Evolutionary conservation across 2,113 vertebrate species (phyloP).

Genomic region (Murina feae): DNA sequence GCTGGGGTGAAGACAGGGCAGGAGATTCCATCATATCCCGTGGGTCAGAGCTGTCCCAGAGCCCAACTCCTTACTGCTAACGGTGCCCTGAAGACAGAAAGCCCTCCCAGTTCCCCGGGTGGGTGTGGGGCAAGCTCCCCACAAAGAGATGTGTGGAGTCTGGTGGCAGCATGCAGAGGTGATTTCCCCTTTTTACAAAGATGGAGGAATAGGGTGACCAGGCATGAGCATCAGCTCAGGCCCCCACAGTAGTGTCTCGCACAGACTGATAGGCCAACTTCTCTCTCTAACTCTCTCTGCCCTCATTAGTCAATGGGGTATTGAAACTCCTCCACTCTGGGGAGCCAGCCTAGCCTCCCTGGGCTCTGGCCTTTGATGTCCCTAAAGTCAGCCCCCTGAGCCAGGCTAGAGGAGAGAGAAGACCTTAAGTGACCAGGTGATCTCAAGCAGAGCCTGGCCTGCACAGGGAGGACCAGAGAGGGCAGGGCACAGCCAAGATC

Average conservation of each 20-base stretch:
- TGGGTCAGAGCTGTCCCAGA: not conserved
- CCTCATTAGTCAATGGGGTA: not conserved
- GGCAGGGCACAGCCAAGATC: conserved; percentile 81
- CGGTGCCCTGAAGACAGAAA: not conserved
- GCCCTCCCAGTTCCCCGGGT: not conserved
- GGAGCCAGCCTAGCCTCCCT: not conserved
- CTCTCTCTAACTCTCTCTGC: not conserved
- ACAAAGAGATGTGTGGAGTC: not conserved
- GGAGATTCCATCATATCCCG: not conserved
- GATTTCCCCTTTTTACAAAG: not conserved
- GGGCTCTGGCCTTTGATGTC: not conserved
- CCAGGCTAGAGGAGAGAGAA: conserved; percentile 72
- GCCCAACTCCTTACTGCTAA: not conserved
- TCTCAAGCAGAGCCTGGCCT: not conserved
- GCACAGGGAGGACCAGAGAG: conserved; percentile 52
- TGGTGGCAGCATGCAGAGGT: not conserved
- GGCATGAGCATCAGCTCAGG: not conserved
- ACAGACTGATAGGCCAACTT: too few relatives aligned
- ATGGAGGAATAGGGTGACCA: not conserved
- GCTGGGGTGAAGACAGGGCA: not conserved
- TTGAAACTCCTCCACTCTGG: not conserved
- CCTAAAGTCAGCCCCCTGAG: not conserved
- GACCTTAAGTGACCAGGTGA: not conserved
- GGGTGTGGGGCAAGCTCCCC: not conserved
- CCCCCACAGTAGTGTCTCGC: too few relatives aligned